phyloP scores from a whole-genome alignment of 2,113 vertebrate genomes.

The Cacatua alba region DNA sequence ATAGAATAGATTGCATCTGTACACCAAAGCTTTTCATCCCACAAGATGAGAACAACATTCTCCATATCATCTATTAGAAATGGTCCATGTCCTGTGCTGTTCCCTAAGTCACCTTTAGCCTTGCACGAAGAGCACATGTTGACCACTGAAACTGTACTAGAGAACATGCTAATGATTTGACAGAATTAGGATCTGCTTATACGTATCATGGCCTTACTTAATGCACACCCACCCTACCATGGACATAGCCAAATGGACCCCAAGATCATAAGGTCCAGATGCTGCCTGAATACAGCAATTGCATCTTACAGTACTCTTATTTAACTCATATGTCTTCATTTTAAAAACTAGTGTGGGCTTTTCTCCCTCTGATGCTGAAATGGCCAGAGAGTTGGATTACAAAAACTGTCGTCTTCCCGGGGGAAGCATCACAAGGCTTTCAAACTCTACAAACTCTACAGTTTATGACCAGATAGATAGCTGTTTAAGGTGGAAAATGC shows the following conservation, averaged over 20 bases:
- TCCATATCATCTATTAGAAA: not conserved
- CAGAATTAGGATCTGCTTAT: not conserved
- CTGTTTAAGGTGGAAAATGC: not conserved
- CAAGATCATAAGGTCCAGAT: not conserved
- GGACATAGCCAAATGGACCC: not conserved
- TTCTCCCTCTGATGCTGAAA: not conserved
- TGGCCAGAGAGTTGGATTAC: not conserved
- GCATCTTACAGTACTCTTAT: not conserved
- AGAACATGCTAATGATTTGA: fast-evolving
- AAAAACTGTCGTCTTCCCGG: not conserved
- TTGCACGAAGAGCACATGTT: not conserved
- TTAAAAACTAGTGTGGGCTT: not conserved
- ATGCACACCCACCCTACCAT: not conserved
- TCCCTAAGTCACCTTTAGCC: not conserved
- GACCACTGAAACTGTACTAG: not conserved
- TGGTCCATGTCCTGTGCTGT: no score
- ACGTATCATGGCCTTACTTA: not conserved
- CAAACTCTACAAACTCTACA: not conserved
- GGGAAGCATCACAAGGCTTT: not conserved
- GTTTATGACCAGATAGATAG: not conserved
- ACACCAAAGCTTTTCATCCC: not conserved
- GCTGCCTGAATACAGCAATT: not conserved
- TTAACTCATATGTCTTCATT: not conserved
- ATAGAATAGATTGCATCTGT: not conserved
- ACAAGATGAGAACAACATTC: not conserved